Conservation (phyloP, 2,888 invertebrate species). For the Acanthococcus lagerstroemiae region DNA sequence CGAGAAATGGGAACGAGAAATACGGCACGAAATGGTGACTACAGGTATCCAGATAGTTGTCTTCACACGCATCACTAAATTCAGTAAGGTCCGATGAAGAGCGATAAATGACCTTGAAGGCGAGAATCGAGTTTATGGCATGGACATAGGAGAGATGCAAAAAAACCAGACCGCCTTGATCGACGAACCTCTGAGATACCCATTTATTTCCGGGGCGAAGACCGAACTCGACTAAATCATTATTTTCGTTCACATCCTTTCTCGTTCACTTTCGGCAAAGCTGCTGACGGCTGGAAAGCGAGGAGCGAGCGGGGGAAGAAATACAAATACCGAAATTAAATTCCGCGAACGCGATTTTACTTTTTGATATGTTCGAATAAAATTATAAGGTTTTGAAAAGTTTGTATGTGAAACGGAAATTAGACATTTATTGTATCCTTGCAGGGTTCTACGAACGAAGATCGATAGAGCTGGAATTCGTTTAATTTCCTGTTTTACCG, state of each 20-base stretch:
- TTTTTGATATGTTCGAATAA: neutral
- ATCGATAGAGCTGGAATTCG: too few relatives aligned
- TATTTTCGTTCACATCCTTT: conserved; percentile 22
- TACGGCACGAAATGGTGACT: neutral
- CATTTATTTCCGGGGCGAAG: conserved; percentile 27
- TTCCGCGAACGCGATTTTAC: neutral
- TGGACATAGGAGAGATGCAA: conserved; percentile 14
- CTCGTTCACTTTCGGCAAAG: neutral
- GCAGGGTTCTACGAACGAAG: too few relatives aligned
- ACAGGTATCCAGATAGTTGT: neutral
- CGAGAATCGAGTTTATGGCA: conserved; percentile 17
- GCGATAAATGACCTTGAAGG: conserved; percentile 25
- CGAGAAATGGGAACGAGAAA: neutral
- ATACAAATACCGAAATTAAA: neutral
- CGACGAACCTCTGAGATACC: conserved; percentile 20
- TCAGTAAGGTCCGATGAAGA: conserved; percentile 24
- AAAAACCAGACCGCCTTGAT: conserved; percentile 28
- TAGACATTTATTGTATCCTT: neutral
- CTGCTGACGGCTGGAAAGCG: neutral
- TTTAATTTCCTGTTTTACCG: too few relatives aligned
- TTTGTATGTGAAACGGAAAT: neutral
- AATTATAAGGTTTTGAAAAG: neutral
- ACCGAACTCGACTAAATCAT: conserved; percentile 16
- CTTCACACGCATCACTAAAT: conserved; percentile 24
- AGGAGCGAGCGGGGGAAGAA: neutral